phyloP scores from a whole-genome alignment of 2,797 vertebrate genomes.

The Gallirallus australis region DNA sequence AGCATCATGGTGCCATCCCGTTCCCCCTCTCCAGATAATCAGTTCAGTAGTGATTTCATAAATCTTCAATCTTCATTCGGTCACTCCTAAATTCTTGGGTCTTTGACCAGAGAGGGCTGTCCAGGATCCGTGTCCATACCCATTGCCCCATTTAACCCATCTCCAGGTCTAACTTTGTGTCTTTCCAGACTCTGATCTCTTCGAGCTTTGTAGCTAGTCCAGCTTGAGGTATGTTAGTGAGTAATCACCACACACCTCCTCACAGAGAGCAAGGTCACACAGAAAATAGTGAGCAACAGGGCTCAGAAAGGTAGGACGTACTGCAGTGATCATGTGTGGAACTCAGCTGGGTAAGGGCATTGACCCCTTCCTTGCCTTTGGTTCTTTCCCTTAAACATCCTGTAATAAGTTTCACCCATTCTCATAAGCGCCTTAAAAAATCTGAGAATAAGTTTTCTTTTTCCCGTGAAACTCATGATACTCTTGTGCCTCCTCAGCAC shows the following conservation, averaged over 20 bases:
- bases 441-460: not conserved
- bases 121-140: not conserved
- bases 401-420: not conserved
- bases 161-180: not conserved
- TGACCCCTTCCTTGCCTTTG: not conserved
- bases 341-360: not conserved
- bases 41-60: not conserved
- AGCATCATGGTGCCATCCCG: not conserved
- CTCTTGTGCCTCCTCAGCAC: rapidly evolving
- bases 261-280: not conserved
- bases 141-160: not conserved
- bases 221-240: not conserved
- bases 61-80: not conserved
- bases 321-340: not conserved
- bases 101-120: not conserved
- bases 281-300: not conserved
- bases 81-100: not conserved
- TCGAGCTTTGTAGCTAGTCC: not conserved
- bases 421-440: not conserved
- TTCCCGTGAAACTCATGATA: not conserved
- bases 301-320: not conserved
- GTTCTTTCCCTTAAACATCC: not conserved
- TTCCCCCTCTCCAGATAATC: not conserved
- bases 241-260: not conserved
- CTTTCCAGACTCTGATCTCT: not conserved